Percentiles rank a stretch among this genome's conserved stretches.
phyloP scores from a whole-genome alignment of 1,140 invertebrate species.

The Metaphire vulgaris region DNA sequence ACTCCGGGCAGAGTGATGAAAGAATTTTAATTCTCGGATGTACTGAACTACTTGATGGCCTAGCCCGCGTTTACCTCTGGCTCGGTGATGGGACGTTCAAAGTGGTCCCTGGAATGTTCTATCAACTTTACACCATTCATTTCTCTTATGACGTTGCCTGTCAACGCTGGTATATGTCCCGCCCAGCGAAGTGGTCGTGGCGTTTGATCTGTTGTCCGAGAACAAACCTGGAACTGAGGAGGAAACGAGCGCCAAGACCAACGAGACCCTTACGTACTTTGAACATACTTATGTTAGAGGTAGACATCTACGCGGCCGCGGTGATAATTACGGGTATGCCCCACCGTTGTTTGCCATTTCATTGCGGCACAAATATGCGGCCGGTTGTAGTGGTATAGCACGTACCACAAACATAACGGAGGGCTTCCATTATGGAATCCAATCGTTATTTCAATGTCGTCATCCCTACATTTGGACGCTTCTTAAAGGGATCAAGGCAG shows the following conservation, averaged over 20 bases:
- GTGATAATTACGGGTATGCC: background rate
- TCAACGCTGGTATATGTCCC: background rate
- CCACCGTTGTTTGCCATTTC: background rate
- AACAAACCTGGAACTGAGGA: background rate
- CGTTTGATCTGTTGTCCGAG: background rate
- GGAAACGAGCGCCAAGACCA: background rate
- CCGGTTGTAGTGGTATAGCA: background rate
- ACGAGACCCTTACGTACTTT: background rate
- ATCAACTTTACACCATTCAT: constrained; percentile 1
- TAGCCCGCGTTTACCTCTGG: background rate
- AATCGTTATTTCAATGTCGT: background rate
- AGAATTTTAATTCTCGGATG: background rate
- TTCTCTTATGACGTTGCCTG: background rate
- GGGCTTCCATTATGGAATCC: background rate
- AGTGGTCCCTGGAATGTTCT: background rate
- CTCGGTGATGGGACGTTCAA: background rate
- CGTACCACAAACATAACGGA: background rate
- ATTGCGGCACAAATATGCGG: background rate
- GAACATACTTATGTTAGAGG: background rate
- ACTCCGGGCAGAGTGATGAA: background rate
- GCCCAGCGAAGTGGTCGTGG: background rate
- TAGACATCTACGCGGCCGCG: background rate
- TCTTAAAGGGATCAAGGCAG: background rate
- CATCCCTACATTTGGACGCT: background rate
- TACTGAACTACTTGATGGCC: background rate